Conservation (phyloP, 2,797 vertebrate species). For the Myotis findleyi region DNA sequence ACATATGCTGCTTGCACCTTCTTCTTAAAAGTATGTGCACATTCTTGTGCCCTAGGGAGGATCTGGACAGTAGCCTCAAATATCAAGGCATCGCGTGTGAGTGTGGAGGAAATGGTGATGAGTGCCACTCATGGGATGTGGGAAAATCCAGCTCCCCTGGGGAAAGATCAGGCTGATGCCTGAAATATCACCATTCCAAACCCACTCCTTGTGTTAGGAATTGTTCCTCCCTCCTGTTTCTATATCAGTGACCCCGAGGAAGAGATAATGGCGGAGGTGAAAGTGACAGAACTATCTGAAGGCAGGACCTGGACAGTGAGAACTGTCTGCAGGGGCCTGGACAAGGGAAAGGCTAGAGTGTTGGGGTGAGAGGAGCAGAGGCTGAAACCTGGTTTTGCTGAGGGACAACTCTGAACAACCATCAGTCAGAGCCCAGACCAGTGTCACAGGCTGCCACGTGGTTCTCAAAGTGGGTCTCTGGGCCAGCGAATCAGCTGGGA, state of each 20-base stretch:
- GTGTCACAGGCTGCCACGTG: not conserved
- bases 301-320: not conserved
- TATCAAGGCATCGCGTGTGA: not conserved
- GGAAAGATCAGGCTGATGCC: too few relatives aligned
- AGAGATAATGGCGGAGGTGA: not conserved
- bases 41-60: not conserved
- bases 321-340: not conserved
- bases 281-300: not conserved
- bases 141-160: not conserved
- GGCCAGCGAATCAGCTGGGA: not conserved
- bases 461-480: not conserved
- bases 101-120: not conserved
- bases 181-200: accelerated
- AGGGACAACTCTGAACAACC: not conserved
- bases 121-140: not conserved
- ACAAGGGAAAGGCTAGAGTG: accelerated
- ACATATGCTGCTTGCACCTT: accelerated
- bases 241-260: not conserved
- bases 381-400: not conserved
- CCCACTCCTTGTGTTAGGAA: not conserved
- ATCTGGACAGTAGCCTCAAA: not conserved
- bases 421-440: too few relatives aligned
- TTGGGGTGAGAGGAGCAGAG: not conserved
- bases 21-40: not conserved
- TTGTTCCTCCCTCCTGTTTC: not conserved